phyloP scores from a whole-genome alignment of 2,113 vertebrate genomes.

The Phocoena sinus region DNA sequence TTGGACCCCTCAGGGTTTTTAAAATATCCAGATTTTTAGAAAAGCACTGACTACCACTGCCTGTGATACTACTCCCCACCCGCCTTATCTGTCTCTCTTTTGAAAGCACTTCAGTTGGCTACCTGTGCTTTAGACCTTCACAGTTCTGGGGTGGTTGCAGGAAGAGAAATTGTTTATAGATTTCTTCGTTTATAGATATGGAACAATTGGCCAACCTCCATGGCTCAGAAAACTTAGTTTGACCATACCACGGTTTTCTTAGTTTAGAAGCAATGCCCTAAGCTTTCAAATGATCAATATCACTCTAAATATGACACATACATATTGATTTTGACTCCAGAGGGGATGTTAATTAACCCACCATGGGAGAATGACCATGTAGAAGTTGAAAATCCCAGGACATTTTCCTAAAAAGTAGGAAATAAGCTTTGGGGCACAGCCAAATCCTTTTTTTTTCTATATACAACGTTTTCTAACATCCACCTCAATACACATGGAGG shows the following conservation, averaged over 20 bases:
- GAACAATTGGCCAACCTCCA: not conserved
- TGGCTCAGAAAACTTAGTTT: not conserved
- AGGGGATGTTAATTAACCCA: not conserved
- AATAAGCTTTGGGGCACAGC: not conserved
- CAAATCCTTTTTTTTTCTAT: not conserved
- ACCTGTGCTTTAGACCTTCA: not conserved
- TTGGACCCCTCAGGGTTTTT: not conserved
- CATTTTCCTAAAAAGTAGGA: constrained; percentile 25
- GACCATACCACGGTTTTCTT: not conserved
- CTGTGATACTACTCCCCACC: not conserved
- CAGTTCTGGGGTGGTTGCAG: not conserved
- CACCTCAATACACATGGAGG: not conserved
- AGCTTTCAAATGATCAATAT: not conserved
- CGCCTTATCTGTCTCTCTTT: not conserved
- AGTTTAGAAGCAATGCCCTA: not conserved
- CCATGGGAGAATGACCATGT: not conserved
- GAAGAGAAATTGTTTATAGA: not conserved
- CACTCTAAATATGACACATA: not conserved
- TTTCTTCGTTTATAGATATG: not conserved
- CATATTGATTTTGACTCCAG: not conserved
- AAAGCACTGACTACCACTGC: not conserved
- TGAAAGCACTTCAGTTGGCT: not conserved
- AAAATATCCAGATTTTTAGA: not conserved
- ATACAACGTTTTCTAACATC: not conserved
- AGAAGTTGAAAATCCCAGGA: not conserved